These are phyloP conservation scores for Heterohyrax brucei DNA, from an alignment of 2,797 vertebrate genomes.

Conservation along the genomic window DNA sequence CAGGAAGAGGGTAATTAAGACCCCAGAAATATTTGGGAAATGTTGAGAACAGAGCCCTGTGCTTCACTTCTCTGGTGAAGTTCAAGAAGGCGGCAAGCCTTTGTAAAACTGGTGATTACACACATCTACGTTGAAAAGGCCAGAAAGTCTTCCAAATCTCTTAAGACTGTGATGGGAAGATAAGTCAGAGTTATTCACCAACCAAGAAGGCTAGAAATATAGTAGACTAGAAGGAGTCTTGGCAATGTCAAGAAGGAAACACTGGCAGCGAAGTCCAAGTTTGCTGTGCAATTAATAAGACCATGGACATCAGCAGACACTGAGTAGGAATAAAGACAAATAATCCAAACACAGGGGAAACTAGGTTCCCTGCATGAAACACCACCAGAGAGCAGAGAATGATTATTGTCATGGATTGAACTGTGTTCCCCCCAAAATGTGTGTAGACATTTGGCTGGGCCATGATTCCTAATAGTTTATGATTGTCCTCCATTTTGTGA, in stretches of 20 bases:
- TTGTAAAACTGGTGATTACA: slow-evolving; percentile 36
- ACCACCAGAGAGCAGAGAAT: slow-evolving; percentile 25
- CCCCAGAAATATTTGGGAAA: not conserved
- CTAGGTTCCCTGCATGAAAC: not conserved
- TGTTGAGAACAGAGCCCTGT: slow-evolving; percentile 13
- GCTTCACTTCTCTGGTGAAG: slow-evolving; percentile 13
- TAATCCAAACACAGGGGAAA: not conserved
- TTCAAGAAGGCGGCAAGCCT: slow-evolving; percentile 40
- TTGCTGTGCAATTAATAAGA: not conserved
- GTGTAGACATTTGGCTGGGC: too few species aligned
- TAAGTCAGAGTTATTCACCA: not conserved
- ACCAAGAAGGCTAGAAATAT: not conserved
- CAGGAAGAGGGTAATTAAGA: not conserved
- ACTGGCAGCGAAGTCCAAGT: slow-evolving; percentile 12
- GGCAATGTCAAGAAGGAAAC: slow-evolving; percentile 56
- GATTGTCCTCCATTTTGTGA: too few species aligned
- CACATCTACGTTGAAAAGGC: not conserved
- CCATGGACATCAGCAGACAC: not conserved
- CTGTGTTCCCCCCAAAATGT: too few species aligned
- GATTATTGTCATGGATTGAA: not conserved
- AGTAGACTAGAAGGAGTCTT: not conserved
- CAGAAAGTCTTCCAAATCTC: slow-evolving; percentile 25
- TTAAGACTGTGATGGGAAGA: not conserved
- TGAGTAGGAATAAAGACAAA: not conserved
- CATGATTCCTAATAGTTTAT: too few species aligned